These are phyloP conservation scores for Drosophila kepulauana DNA, from an alignment of 1,140 invertebrate genomes.

Conservation along the genomic window DNA sequence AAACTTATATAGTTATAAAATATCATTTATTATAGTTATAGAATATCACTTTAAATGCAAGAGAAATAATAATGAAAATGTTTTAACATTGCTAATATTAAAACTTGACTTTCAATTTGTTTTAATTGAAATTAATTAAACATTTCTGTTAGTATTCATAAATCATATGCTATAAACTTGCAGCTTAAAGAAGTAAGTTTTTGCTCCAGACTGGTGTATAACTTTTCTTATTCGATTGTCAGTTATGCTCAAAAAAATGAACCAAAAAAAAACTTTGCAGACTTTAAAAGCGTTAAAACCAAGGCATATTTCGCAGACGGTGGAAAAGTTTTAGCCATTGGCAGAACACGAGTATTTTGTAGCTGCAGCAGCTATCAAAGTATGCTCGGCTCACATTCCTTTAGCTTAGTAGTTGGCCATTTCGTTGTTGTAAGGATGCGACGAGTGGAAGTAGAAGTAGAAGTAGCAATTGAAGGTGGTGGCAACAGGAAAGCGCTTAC, in stretches of 20 bases:
- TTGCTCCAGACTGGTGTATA: background rate
- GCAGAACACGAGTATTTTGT: background rate
- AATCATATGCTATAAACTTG: background rate
- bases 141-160: background rate
- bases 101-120: no score
- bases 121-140: background rate
- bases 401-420: conserved; percentile 46
- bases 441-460: background rate
- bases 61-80: no score
- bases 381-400: conserved; percentile 45
- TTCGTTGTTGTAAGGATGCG: conserved; percentile 35
- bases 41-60: no score
- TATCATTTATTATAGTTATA: no score
- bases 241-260: conserved; percentile 5
- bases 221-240: conserved; percentile 6
- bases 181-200: background rate
- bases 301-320: conserved; percentile 42
- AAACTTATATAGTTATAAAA: no score
- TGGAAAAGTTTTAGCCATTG: conserved; percentile 15
- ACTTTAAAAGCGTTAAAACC: conserved; percentile 48
- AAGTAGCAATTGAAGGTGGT: no score
- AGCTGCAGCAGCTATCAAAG: conserved; percentile 20
- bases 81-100: no score
- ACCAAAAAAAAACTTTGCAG: conserved; percentile 26
- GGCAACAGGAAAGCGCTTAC: conserved; percentile 29